Evolutionary conservation across 2,888 invertebrate species (phyloP), one percentile per base, ranked within the genome.

Genomic region (Chaetogeoica ovagalla): DNA sequence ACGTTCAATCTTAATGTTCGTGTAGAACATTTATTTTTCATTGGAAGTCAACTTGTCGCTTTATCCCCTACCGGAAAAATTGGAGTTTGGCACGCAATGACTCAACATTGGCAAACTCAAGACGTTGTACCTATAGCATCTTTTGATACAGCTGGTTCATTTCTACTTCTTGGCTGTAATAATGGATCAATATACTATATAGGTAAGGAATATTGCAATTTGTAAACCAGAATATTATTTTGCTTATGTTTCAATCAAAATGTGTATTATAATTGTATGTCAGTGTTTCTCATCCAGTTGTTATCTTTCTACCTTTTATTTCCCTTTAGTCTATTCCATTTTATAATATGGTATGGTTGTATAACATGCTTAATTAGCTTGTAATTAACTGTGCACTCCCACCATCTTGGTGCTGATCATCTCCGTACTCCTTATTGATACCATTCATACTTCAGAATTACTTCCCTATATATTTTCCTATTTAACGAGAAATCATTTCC

Each of bases 51-150:
- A 86, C 87, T 98, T 83, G 98, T 99, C n/a, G 98, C 98, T 0
- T 88, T 98, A 43, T 96, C 96, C 65, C 92, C 93, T 3, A 91
- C 92, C 11, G 96, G 96, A 8, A 97, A 97, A 87, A 94, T 98
- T 37, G 98, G 98, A 1, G 98, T 98, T n/a, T 98, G 98, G 98
- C 98, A 98, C 87, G 95, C 97, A 0, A 97, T 97, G 93, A 97
- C 97, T 0, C 97, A 97, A 85, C 97, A 98, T 87, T 98, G 98
- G 97, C 98, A 98, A 88, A 93, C 96, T 63, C 97, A 97, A 86
- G 97, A 98, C 87, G 94, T 98, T 19, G 94, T 96, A 23, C 95
- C 97, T 2, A 95, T 98, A 81, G 92, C 96, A 13, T 97, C 97
- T 0, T 96, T 96, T 86, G 98, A 98, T 86, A 97, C 97, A 0